Percentiles rank a stretch among this genome's conserved stretches.
Conservation (phyloP, 2,113 vertebrate species). For the Lagopus leucura region DNA sequence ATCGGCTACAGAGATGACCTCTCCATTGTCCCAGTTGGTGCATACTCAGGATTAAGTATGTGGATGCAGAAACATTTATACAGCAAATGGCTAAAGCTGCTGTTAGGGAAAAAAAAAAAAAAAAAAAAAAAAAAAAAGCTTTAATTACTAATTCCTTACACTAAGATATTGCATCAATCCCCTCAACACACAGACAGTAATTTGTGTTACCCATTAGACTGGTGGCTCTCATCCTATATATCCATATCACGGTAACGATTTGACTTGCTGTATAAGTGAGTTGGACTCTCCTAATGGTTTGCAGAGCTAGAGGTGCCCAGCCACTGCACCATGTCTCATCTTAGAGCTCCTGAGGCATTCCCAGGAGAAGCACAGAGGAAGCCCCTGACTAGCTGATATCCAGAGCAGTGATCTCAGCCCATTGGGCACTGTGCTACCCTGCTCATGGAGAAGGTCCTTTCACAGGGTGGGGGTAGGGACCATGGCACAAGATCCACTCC, state of each 20-base stretch:
- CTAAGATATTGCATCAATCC: neutral
- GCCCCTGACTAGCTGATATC: rapidly evolving
- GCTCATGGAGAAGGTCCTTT: neutral
- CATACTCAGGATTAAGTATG: neutral
- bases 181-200: neutral
- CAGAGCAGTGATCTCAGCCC: neutral
- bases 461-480: neutral
- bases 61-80: neutral
- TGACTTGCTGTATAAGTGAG: neutral
- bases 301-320: neutral
- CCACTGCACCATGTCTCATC: neutral
- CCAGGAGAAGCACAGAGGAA: neutral
- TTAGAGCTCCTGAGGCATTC: neutral
- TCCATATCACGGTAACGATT: neutral
- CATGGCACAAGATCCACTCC: neutral
- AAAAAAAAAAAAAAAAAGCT: neutral
- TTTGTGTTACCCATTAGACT: neutral
- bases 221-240: neutral
- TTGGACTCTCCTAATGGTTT: neutral
- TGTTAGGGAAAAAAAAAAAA: neutral
- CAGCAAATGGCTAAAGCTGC: neutral
- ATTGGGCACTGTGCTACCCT: neutral
- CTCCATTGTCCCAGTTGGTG: neutral
- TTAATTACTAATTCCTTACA: neutral
- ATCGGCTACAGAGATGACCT: neutral